Base-by-base conservation (phyloP, 2,797 vertebrate genomes). In the Danionella dracula region DNA sequence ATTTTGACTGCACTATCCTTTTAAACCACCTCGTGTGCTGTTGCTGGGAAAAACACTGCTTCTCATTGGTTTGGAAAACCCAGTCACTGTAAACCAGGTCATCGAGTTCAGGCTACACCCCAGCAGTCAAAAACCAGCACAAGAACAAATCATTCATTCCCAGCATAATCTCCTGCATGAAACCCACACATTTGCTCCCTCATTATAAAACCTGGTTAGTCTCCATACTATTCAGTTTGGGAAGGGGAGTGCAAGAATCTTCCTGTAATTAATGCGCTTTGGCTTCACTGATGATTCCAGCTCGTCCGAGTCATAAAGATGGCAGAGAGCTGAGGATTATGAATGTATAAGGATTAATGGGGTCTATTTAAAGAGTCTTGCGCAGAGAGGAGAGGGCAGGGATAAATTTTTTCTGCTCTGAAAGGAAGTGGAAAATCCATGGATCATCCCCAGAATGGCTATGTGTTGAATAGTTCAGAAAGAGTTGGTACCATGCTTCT, bases 281-380 rank as follows among this genome's bases (percentile, higher is more conserved):
- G 44, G 57, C 67, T 69, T 72, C 38, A 63, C 74, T 66, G 65
- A 65, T 53, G 64, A 46, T 38, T 54, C 63, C 32, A 61, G 35
- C 45, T 46, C 29, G 61, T 35, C 32, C 37, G 68, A 78, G 57
- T 58, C 70, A 68, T 68, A 74, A 73, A 62, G 74, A 71, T 81
- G 79, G 74, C 71, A 63, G 68, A 72, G 80, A 64, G 75, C 79
- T 68, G 71, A 69, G 41, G 74, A 77, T 78, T 74, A 82, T 70
- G 73, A 77, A 86, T 85, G 82, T 76, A 82, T 76, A 55, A 80
- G 74, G 79, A 85, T 83, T 83, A 83, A 89, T 85, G 78, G 74
- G 66, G 76, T 72, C 78, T 84, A 83, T 84, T 84, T 81, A 83
- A 82, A 80, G 78, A 74, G 68, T 44, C 45, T 62, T 62, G 57